phyloP scores from a whole-genome alignment of 2,797 vertebrate species.

The Macroramphosus scolopax region DNA sequence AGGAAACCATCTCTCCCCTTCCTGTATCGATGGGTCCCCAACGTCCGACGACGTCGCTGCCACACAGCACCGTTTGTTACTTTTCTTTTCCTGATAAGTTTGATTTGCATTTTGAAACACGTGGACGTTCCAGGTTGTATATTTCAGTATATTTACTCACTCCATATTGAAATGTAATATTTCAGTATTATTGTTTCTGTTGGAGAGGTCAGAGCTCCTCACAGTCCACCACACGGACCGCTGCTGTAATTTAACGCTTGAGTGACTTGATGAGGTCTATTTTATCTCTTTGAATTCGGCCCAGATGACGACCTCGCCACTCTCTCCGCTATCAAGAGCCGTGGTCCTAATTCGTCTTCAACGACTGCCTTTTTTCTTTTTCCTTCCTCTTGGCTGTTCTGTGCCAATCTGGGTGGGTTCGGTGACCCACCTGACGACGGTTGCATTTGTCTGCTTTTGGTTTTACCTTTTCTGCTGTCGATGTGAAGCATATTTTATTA shows the following conservation, averaged over 20 bases:
- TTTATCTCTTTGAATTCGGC: slow-evolving; percentile 1
- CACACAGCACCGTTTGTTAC: not conserved
- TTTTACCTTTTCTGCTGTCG: slow-evolving; percentile 53
- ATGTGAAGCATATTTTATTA: slow-evolving; percentile 62
- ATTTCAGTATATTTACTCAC: slow-evolving; percentile 55
- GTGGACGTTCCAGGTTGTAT: slow-evolving; percentile 18
- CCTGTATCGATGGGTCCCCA: slow-evolving; percentile 7
- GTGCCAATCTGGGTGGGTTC: slow-evolving; percentile 19
- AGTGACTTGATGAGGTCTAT: slow-evolving; percentile 35
- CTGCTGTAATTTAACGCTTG: slow-evolving; percentile 65
- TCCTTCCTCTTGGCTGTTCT: not conserved
- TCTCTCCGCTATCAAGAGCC: slow-evolving; percentile 3
- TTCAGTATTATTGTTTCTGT: slow-evolving; percentile 51
- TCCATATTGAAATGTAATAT: slow-evolving; percentile 40
- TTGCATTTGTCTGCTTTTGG: slow-evolving; percentile 43
- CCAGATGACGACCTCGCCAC: not conserved
- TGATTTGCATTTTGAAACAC: slow-evolving; percentile 48
- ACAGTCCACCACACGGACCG: slow-evolving; percentile 26
- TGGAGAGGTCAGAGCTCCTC: too few species aligned
- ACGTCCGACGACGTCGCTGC: not conserved
- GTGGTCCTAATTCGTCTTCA: not conserved
- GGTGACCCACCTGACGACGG: slow-evolving; percentile 29
- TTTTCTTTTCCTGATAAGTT: slow-evolving; percentile 5
- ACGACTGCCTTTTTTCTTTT: not conserved
- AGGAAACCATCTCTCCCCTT: slow-evolving; percentile 1